These are phyloP conservation scores for Sporophila hypoxantha DNA, from an alignment of 2,113 vertebrate species.

Conservation along the genomic window DNA sequence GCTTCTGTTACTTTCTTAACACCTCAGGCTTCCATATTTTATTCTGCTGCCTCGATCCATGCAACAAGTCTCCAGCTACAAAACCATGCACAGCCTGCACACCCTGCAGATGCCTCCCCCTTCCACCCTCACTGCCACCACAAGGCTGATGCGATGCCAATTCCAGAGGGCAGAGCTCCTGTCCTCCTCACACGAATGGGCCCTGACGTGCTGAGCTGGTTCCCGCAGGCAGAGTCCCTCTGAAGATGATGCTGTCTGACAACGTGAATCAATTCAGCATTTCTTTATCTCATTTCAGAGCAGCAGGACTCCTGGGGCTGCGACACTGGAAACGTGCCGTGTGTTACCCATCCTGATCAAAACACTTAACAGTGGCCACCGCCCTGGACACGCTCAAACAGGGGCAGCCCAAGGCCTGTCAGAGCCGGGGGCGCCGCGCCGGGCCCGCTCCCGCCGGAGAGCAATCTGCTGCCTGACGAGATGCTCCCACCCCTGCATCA, in stretches of 20 bases:
- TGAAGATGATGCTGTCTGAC: conserved; percentile 18
- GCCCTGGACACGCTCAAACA: accelerated
- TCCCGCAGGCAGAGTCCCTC: neutral
- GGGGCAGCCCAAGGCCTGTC: accelerated
- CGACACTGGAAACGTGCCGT: neutral
- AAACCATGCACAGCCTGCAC: accelerated
- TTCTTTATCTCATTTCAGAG: neutral
- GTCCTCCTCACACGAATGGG: neutral
- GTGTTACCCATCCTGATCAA: neutral
- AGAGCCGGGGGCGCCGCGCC: accelerated
- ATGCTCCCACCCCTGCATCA: neutral
- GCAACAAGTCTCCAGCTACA: neutral
- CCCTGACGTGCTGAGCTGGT: neutral
- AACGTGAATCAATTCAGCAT: neutral
- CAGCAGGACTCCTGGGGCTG: neutral
- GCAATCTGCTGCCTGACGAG: neutral
- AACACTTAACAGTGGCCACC: neutral
- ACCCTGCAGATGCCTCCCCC: neutral
- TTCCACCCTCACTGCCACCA: neutral
- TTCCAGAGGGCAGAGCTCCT: neutral
- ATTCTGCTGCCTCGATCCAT: accelerated
- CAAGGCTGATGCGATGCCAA: neutral
- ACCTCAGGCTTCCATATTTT: neutral
- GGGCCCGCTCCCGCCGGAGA: accelerated
- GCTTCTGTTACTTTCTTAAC: neutral